Evolutionary conservation across 1,140 invertebrate genomes (phyloP), one percentile per base, ranked within the genome.

Genomic region (Pygmarrhopalites habei): DNA sequence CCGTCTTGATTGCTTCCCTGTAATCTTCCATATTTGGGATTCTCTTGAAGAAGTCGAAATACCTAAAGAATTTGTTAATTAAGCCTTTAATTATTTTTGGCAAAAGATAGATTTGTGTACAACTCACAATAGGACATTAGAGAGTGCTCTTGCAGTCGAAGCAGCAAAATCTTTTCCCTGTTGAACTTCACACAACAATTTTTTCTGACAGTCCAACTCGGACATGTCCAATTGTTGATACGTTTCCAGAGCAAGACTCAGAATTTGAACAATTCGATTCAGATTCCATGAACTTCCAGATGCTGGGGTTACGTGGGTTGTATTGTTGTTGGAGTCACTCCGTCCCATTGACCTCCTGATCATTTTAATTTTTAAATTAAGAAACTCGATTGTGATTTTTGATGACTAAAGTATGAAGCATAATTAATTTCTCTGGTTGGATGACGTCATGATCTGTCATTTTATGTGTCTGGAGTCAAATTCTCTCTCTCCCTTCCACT

Each of bases 171-270:
- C 64, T 25, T 69, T 39, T 17, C 53, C 47, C 7, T 60, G 10
- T 30, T 55, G 55, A 2, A 69, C 25, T 52, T 69, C 64, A 39
- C 68, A 69, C 2, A 69, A 29, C 10, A 64, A 59, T 46, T 60
- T 60, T 43, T 66, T 66, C 41, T 69, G 68, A 60, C 68, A 69
- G 28, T 69, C 64, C 21, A 64, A 21, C 23, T 60, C 56, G 29
- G 63, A 19, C 51, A 68, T 62, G 59, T 69, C 68, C 35, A 69
- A 51, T 17, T 46, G 39, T 46, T 67, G 29, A 26, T 66, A 69
- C 4, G 58, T 62, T 21, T 64, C 53, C 43, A 62, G 47, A 14
- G 68, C 64, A 2, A 69, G 25, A 15, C 51, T 25, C 56, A 66
- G 62, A 21, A 59, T 32, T 25, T 66, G 47, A 17, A 69, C 28